Base-by-base conservation (phyloP, 1,140 invertebrate genomes). In the Platyura marginata region DNA sequence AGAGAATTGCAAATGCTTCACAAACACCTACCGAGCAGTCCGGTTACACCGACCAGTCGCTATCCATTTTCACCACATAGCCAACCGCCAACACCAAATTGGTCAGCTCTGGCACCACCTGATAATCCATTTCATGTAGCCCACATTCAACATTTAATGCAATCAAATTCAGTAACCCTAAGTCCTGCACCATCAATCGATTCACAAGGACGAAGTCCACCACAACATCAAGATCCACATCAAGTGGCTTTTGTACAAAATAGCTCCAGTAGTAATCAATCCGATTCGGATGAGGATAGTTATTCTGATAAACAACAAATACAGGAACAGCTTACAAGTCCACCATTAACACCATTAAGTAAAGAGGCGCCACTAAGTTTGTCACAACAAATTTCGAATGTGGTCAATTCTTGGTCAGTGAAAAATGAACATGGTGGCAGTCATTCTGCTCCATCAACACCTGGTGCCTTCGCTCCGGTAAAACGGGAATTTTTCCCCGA, bases 161-260 rank as follows among this genome's bases (percentile, higher is more conserved):
- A 73, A 46, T 68, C 66, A 42, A 88, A 84, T 54, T 89, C 86
- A 11, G 86, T 91, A 1, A 90, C 86, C 2, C 65, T 90, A 42
- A 90, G 85, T 54, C 87, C 87, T 23, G 85, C 87, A 11, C 86
- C 85, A 0, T 89, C 85, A 5, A 70, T 88, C 5, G 84, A 89
- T 54, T 89, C 85, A 51, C 85, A 85, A 47, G 77, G 81, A 6
- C 82, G 84, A 25, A 85, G 81, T 46, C 85, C 85, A 6, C 81
- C 82, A 33, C 78, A 85, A 59, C 23, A 46, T 41, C 32, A 41
- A 22, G 22, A 44, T 48, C 18, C 40, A 21, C 38, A 42, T 16
- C 21, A 42, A 41, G 13, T 21, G 6, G 13, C 16, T 3, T 32
- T 32, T 10, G 10, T 13, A 22, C 9, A 11, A 11, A 40, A 22